A percentile compares a stretch with the other conserved stretches of the same genome.
Conservation (phyloP, 2,888 invertebrate species). For the Desoria tigrina region DNA sequence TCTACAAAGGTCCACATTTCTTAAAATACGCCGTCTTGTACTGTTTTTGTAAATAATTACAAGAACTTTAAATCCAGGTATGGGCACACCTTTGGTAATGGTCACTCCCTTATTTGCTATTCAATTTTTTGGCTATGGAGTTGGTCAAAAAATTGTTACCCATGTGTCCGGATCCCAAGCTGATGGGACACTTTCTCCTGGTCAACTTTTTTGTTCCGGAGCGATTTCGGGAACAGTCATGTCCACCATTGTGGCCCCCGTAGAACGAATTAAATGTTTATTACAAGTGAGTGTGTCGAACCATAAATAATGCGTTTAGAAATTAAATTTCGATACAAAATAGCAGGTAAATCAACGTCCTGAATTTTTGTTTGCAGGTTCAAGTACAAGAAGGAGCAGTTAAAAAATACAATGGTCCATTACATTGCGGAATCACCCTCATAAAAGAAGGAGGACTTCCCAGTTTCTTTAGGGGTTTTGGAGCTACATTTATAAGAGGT, state of each 20-base stretch:
- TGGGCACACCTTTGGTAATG: slow-evolving; percentile 27
- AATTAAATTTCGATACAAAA: background rate
- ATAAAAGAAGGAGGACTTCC: slow-evolving; percentile 64
- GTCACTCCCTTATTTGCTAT: slow-evolving; percentile 27
- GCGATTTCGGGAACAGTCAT: slow-evolving; percentile 15
- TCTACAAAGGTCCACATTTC: slow-evolving; percentile 28
- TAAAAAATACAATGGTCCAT: slow-evolving; percentile 60
- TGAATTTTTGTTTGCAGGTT: background rate
- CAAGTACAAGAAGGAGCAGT: background rate
- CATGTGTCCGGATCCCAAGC: background rate
- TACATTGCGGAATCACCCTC: slow-evolving; percentile 63
- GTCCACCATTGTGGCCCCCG: slow-evolving; percentile 19
- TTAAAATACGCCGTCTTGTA: no score
- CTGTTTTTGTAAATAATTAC: no score
- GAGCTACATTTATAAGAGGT: slow-evolving; percentile 63
- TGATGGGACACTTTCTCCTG: slow-evolving; percentile 4
- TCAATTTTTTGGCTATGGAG: slow-evolving; percentile 24
- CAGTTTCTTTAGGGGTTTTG: slow-evolving; percentile 64
- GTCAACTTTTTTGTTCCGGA: slow-evolving; percentile 24
- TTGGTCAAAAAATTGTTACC: slow-evolving; percentile 17
- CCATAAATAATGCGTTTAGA: no score
- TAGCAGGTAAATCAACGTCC: no score
- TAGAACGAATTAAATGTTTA: slow-evolving; percentile 32
- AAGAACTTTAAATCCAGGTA: no score
- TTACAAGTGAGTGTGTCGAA: slow-evolving; percentile 18